A percentile compares a stretch with the other conserved stretches of the same genome.
phyloP scores from a whole-genome alignment of 2,888 invertebrate species.

The Teleiodes luculella region DNA sequence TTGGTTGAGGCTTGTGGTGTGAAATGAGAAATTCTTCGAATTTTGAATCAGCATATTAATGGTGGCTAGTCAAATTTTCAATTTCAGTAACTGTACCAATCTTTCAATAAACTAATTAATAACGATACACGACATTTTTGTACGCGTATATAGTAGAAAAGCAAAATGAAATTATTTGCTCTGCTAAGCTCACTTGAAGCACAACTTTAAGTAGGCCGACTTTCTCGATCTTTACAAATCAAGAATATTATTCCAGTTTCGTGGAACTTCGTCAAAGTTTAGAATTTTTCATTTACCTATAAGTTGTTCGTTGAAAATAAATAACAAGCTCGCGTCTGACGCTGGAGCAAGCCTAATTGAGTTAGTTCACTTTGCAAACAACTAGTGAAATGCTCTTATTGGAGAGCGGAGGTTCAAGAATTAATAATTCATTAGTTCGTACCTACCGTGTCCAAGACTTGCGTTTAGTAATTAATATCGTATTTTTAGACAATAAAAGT shows the following conservation, averaged over 20 bases:
- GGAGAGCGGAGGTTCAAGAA: constrained; percentile 31
- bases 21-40: not conserved
- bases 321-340: constrained; percentile 27
- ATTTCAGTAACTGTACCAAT: too few species aligned
- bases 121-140: too few species aligned
- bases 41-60: not conserved
- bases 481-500: not conserved
- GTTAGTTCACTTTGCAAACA: constrained; percentile 35
- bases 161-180: not conserved
- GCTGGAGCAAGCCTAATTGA: constrained; percentile 35
- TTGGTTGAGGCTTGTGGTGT: not conserved
- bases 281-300: constrained; percentile 16
- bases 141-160: too few species aligned
- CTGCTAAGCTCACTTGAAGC: not conserved
- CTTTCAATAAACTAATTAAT: too few species aligned
- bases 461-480: not conserved
- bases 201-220: not conserved
- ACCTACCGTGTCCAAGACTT: constrained; percentile 14
- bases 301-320: constrained; percentile 22
- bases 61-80: too few species aligned
- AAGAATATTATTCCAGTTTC: constrained; percentile 4
- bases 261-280: not conserved
- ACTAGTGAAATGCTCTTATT: constrained; percentile 32
- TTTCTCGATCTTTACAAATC: constrained; percentile 1
- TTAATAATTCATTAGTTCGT: constrained; percentile 35